Evolutionary conservation across 2,113 vertebrate species (phyloP).

Genomic region (Salvelinus fontinalis): DNA sequence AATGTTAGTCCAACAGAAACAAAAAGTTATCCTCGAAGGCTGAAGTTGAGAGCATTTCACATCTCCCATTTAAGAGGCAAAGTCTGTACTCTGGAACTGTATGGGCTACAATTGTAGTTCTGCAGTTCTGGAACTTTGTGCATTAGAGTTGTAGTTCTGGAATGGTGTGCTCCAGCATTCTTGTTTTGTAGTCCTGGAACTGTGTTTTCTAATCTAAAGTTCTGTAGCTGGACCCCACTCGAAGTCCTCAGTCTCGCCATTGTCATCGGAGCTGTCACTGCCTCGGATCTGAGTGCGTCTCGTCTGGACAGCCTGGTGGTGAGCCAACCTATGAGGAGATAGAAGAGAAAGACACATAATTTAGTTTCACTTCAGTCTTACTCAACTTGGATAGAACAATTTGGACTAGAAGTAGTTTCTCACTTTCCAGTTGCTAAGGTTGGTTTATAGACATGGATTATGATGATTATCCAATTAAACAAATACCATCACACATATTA

Average conservation of each 20-base stretch:
- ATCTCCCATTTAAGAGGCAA: background rate
- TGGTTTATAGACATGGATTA: background rate
- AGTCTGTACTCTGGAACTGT: background rate
- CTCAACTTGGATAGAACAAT: background rate
- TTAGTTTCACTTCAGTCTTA: no score
- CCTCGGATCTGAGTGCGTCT: constrained; percentile 84
- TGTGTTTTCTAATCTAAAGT: constrained; percentile 67
- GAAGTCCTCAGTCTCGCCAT: constrained; percentile 65
- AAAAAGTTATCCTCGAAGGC: background rate
- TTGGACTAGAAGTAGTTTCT: no score
- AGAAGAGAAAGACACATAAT: background rate
- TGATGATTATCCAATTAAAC: no score
- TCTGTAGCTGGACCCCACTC: constrained; percentile 95
- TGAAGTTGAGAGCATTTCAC: background rate
- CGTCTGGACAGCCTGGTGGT: constrained; percentile 79
- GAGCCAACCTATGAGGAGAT: constrained; percentile 71
- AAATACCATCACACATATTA: background rate
- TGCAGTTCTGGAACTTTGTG: background rate
- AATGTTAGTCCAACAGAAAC: no score
- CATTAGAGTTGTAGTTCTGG: background rate
- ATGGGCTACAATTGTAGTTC: background rate
- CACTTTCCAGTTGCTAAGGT: no score
- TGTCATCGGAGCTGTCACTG: constrained; percentile 78
- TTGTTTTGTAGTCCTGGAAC: background rate
- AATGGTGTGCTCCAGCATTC: background rate